phyloP scores from a whole-genome alignment of 2,888 invertebrate species.

The Cephus pulcher region DNA sequence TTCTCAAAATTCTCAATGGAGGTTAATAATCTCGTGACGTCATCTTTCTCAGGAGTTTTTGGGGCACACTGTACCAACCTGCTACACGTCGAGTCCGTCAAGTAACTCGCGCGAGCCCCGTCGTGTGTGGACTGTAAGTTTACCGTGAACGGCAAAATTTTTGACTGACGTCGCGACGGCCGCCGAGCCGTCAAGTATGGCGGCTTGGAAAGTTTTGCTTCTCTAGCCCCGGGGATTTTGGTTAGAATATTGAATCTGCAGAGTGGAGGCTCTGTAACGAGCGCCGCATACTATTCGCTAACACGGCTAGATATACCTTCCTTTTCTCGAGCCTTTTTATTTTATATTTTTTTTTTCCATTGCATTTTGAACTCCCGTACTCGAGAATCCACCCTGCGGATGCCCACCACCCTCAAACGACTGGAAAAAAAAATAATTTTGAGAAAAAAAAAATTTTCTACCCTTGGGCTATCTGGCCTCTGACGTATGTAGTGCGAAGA shows the following conservation, averaged over 20 bases:
- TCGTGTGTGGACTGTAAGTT: conserved; percentile 57
- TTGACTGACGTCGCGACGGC: conserved; percentile 41
- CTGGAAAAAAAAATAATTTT: not conserved
- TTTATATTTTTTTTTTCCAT: not conserved
- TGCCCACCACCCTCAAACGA: not conserved
- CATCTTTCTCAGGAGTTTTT: conserved; percentile 33
- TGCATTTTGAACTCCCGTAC: not conserved
- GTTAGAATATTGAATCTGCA: conserved; percentile 66
- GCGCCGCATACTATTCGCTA: conserved; percentile 47
- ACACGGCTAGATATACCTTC: conserved; percentile 25
- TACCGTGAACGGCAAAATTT: conserved; percentile 55
- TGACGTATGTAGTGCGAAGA: not conserved
- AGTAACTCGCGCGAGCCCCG: conserved; percentile 49
- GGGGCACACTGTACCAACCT: conserved; percentile 42
- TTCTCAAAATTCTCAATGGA: not conserved
- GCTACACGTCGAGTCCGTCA: conserved; percentile 57
- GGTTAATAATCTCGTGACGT: not conserved
- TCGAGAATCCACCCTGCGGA: conserved; percentile 1
- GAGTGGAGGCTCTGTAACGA: conserved; percentile 63
- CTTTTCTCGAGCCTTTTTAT: not conserved
- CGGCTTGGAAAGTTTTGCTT: conserved; percentile 61
- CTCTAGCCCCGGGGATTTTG: conserved; percentile 65
- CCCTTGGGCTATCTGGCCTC: not conserved
- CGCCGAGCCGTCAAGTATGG: conserved; percentile 35
- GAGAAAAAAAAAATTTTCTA: not conserved